Evolutionary conservation across 2,797 vertebrate genomes (phyloP).

Genomic region (Alcedo atthis): DNA sequence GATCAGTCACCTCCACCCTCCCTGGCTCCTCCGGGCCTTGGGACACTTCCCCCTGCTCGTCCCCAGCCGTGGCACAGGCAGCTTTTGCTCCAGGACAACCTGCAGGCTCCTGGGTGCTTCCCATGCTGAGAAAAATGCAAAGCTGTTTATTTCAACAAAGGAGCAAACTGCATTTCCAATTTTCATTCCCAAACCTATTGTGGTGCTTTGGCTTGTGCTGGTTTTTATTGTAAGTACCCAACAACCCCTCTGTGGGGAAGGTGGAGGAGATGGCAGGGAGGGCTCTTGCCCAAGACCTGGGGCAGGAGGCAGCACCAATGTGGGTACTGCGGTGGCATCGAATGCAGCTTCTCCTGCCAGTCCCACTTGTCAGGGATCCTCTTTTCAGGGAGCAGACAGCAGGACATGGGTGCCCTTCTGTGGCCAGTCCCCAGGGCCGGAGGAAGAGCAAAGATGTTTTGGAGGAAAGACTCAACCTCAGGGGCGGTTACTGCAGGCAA

Average conservation of each 20-base stretch:
- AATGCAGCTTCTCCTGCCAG: neutral
- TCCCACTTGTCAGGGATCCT: neutral
- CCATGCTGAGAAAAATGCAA: neutral
- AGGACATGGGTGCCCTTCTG: neutral
- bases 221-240: accelerated
- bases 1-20: neutral
- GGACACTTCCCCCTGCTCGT: neutral
- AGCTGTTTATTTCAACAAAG: neutral
- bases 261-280: neutral
- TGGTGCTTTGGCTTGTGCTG: neutral
- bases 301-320: accelerated
- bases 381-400: neutral
- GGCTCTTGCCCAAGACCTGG: neutral
- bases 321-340: accelerated
- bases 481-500: constrained; percentile 56
- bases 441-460: neutral
- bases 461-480: constrained; percentile 37
- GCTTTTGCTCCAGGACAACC: neutral
- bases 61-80: neutral
- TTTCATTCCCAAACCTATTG: neutral
- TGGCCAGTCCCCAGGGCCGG: neutral
- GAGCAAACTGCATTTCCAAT: neutral
- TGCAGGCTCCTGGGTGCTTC: neutral
- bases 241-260: neutral
- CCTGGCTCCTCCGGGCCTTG: neutral